Percentiles rank a stretch among this genome's conserved stretches.
phyloP scores from a whole-genome alignment of 2,797 vertebrate species.

The Bucorvus abyssinicus region DNA sequence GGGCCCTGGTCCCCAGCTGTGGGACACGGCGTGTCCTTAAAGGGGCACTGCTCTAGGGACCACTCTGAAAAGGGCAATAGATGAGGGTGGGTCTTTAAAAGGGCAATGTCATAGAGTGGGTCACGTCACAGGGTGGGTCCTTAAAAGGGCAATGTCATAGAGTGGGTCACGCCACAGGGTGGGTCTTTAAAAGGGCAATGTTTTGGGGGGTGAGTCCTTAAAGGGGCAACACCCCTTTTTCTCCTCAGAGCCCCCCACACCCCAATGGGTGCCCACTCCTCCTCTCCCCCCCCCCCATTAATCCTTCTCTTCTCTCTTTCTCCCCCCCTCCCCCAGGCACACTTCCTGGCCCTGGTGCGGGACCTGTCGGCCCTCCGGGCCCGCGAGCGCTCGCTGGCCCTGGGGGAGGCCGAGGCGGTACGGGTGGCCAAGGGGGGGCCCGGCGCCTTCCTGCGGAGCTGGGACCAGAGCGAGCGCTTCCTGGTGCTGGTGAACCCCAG shows the following conservation, averaged over 20 bases:
- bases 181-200: neutral
- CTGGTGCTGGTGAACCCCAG: neutral
- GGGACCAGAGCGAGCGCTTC: neutral
- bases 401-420: neutral
- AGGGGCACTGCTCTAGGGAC: neutral
- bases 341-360: neutral
- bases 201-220: too few relatives aligned
- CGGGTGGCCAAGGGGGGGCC: rapidly evolving
- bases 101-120: too few relatives aligned
- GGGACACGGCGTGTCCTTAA: neutral
- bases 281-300: neutral
- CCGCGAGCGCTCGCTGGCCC: neutral
- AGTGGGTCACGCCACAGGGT: too few relatives aligned
- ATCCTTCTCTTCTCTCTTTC: too few relatives aligned
- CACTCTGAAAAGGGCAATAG: too few relatives aligned
- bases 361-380: neutral
- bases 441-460: neutral
- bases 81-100: neutral
- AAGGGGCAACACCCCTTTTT: neutral
- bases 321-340: too few relatives aligned
- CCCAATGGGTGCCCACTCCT: neutral
- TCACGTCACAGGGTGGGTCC: too few relatives aligned
- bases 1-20: too few relatives aligned
- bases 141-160: too few relatives aligned
- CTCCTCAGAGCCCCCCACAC: too few relatives aligned